These are phyloP conservation scores for Pollenia angustigena DNA, from an alignment of 2,888 invertebrate species.

Conservation along the genomic window DNA sequence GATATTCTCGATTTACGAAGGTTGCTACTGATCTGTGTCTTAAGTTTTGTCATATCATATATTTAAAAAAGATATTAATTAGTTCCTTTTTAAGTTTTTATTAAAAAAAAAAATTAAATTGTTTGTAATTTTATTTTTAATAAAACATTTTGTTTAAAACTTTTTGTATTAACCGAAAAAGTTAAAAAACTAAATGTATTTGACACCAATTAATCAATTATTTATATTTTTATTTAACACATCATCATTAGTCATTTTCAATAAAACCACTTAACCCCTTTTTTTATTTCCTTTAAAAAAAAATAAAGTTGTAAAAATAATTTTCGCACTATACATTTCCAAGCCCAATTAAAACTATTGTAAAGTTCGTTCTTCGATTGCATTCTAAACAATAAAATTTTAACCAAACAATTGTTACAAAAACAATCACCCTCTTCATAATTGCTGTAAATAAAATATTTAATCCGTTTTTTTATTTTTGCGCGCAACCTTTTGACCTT, in stretches of 20 bases:
- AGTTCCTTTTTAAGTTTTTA: too few species aligned
- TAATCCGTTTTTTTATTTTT: conserved; percentile 24
- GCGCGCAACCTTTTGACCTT: conserved; percentile 44
- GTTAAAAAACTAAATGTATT: background rate
- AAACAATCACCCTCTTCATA: conserved; percentile 38
- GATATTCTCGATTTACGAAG: too few species aligned
- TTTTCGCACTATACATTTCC: conserved; percentile 17
- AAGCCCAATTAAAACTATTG: conserved; percentile 18
- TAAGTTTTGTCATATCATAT: too few species aligned
- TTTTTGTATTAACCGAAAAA: background rate
- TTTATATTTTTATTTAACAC: background rate
- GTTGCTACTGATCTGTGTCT: too few species aligned
- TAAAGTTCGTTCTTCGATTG: conserved; percentile 24
- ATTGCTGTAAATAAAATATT: conserved; percentile 48
- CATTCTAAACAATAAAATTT: conserved; percentile 7
- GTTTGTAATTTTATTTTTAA: too few species aligned
- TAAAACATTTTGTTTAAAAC: too few species aligned
- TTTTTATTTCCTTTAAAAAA: background rate
- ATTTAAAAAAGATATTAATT: too few species aligned
- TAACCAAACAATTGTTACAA: background rate
- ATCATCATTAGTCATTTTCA: conserved; percentile 34
- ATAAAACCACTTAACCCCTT: conserved; percentile 49
- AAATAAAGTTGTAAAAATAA: conserved; percentile 14
- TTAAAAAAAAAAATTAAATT: background rate
- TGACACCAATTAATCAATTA: conserved; percentile 26